Evolutionary conservation across 2,113 vertebrate genomes (phyloP).

Genomic region (Cygnus buccinator): DNA sequence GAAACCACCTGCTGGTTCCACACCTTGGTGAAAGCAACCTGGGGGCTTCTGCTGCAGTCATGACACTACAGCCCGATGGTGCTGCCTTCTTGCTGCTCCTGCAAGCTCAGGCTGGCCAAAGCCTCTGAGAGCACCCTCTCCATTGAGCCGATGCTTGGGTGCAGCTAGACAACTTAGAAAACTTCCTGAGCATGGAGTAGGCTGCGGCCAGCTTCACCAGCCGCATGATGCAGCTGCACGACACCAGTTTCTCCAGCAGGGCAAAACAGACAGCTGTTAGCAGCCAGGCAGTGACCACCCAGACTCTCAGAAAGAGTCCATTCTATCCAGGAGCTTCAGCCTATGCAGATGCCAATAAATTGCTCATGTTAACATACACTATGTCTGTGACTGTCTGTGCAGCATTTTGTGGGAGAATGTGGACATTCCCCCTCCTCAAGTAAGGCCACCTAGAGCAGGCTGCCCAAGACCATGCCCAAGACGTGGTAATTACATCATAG

Average conservation of each 20-base stretch:
- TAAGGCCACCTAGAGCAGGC: no score
- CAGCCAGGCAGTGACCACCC: no score
- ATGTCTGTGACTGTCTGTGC: no score
- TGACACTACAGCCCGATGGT: background rate
- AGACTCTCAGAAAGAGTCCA: no score
- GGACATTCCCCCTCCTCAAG: no score
- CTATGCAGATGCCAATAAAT: no score
- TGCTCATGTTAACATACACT: no score
- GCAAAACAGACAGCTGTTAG: no score
- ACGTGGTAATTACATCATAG: no score
- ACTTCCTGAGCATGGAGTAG: background rate
- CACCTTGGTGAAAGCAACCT: background rate
- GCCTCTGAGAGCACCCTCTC: background rate
- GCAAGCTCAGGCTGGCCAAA: background rate
- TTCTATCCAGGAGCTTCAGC: no score
- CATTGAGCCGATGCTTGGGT: background rate
- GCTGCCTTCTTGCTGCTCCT: background rate
- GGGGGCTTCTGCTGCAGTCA: background rate
- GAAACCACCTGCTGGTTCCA: background rate
- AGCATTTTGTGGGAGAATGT: no score
- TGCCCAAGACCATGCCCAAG: no score
- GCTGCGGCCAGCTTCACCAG: background rate
- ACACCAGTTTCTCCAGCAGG: background rate
- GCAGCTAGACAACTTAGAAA: background rate
- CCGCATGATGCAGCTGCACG: background rate